Evolutionary conservation across 2,113 vertebrate genomes (phyloP).

Genomic region (Pelecanus crispus): DNA sequence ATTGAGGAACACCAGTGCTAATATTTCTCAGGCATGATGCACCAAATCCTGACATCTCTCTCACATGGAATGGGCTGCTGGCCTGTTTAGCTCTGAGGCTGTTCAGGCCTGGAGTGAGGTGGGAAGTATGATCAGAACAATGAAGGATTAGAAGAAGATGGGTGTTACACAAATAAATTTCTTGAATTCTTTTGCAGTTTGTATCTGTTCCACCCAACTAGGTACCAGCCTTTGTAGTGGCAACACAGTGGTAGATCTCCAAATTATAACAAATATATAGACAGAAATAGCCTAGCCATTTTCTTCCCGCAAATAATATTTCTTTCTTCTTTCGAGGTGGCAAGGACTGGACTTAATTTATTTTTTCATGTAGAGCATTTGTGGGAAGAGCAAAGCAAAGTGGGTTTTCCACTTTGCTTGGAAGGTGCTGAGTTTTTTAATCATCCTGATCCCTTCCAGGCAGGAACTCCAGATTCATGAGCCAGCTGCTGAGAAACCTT

Average conservation of each 20-base stretch:
- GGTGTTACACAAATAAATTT: neutral
- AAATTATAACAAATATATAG: neutral
- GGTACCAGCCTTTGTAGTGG: neutral
- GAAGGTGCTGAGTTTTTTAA: conserved; percentile 60
- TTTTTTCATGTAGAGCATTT: conserved; percentile 11
- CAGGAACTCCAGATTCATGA: conserved; percentile 41
- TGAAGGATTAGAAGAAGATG: neutral
- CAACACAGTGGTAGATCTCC: neutral
- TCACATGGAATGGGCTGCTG: neutral
- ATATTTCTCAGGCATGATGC: neutral
- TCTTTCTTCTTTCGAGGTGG: neutral
- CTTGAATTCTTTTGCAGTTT: neutral
- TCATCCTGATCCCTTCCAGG: conserved; percentile 57
- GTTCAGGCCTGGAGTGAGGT: neutral
- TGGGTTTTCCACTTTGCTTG: conserved; percentile 37
- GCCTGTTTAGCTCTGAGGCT: neutral
- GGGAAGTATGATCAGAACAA: neutral
- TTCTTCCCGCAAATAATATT: neutral
- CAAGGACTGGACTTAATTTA: conserved; percentile 10
- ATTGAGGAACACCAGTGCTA: neutral
- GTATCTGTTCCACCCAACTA: neutral
- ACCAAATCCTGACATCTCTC: neutral
- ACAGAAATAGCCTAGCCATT: neutral
- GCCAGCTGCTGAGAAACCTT: conserved; percentile 61
- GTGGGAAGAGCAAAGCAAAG: conserved; percentile 32